These are phyloP conservation scores for Clivina fossor DNA, from an alignment of 2,888 invertebrate species.

Conservation along the genomic window DNA sequence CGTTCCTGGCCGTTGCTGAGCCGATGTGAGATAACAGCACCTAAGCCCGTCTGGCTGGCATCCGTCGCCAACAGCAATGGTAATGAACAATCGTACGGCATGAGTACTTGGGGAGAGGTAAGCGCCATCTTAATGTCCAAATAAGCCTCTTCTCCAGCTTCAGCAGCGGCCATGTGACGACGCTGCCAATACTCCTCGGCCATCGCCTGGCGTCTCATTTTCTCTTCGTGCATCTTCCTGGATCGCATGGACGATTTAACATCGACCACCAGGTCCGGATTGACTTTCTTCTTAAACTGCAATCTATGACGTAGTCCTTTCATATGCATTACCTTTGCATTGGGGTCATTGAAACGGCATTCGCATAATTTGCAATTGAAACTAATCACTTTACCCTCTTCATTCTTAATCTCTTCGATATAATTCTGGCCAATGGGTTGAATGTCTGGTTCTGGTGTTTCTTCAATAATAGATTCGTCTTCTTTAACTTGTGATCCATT, in stretches of 20 bases:
- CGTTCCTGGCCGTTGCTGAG: no score
- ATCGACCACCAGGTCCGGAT: constrained; percentile 93
- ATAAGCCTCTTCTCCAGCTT: constrained; percentile 71
- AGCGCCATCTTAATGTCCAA: no score
- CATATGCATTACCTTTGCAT: constrained; percentile 99
- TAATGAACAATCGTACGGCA: no score
- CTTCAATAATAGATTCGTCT: constrained; percentile 57
- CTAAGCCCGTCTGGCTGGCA: no score
- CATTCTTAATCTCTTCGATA: constrained; percentile 94
- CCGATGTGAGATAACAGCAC: no score
- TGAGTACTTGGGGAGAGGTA: no score
- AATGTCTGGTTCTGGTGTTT: constrained; percentile 73
- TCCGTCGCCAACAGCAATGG: no score
- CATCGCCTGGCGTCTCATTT: constrained; percentile 74
- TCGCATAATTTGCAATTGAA: constrained; percentile 99
- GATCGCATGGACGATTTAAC: constrained; percentile 91
- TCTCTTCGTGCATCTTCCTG: constrained; percentile 82
- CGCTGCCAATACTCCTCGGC: constrained; percentile 69
- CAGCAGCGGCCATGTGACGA: constrained; percentile 63
- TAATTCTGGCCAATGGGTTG: constrained; percentile 95
- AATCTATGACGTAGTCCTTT: constrained; percentile 95
- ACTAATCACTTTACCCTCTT: constrained; percentile 86
- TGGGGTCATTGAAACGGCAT: constrained; percentile 98
- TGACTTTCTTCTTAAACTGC: constrained; percentile 94
- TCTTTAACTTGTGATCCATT: constrained; percentile 50